Conservation (phyloP, 2,113 vertebrate genomes). For the Bolborhynchus lineola region DNA sequence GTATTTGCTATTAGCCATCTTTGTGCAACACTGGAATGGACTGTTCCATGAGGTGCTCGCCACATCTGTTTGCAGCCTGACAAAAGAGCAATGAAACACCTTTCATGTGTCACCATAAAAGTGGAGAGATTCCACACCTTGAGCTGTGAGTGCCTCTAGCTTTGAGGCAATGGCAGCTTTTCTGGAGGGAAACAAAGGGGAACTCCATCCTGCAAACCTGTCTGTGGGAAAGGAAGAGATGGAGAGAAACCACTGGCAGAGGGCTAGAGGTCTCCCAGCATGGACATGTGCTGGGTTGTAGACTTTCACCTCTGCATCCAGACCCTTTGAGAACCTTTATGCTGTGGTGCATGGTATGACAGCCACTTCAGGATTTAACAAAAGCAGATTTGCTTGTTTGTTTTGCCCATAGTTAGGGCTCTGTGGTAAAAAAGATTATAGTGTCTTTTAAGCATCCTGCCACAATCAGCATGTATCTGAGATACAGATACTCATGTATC, state of each 20-base stretch:
- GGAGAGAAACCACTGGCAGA: background rate
- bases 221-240: background rate
- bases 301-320: background rate
- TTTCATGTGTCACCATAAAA: background rate
- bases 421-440: background rate
- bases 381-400: background rate
- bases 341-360: rapidly evolving
- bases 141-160: background rate
- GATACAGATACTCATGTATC: background rate
- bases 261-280: background rate
- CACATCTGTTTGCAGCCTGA: background rate
- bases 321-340: background rate
- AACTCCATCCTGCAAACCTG: background rate
- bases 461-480: background rate
- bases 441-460: background rate
- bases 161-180: background rate
- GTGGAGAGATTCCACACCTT: background rate
- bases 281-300: rapidly evolving
- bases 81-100: background rate
- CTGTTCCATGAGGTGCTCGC: rapidly evolving
- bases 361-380: background rate
- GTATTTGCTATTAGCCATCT: background rate
- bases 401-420: background rate
- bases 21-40: background rate
- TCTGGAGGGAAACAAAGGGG: background rate